phyloP scores from a whole-genome alignment of 1,140 invertebrate species.

The Cecropterus lyciades region DNA sequence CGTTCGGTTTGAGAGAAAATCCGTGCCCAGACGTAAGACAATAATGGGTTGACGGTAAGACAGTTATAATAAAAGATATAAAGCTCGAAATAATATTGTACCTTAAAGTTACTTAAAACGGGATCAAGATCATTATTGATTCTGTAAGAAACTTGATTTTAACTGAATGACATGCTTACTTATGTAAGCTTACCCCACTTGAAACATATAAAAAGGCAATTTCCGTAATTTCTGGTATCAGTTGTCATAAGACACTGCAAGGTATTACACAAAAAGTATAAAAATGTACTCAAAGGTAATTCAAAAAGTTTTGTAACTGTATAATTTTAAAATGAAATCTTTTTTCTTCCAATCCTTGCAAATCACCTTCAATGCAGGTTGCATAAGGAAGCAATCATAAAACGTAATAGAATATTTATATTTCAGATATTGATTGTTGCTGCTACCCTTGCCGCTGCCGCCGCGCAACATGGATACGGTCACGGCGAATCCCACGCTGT shows the following conservation, averaged over 20 bases:
- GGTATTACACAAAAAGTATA: constrained; percentile 1
- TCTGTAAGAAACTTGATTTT: background rate
- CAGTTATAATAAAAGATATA: too few relatives aligned
- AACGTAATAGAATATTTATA: background rate
- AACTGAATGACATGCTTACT: background rate
- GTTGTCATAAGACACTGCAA: constrained; percentile 3
- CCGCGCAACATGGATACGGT: constrained; percentile 39
- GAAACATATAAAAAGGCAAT: constrained; percentile 7
- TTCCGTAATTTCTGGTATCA: constrained; percentile 12
- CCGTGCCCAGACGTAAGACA: too few relatives aligned
- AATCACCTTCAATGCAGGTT: too few relatives aligned
- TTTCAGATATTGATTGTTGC: constrained; percentile 17
- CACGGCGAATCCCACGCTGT: constrained; percentile 31
- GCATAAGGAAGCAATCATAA: too few relatives aligned
- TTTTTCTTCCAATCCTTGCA: too few relatives aligned
- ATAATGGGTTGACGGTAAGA: too few relatives aligned
- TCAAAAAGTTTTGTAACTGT: too few relatives aligned
- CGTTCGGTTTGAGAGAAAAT: too few relatives aligned
- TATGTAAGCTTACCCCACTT: constrained; percentile 4
- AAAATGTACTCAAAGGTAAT: constrained; percentile 19
- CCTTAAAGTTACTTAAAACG: too few relatives aligned
- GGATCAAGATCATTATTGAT: too few relatives aligned
- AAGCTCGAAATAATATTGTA: too few relatives aligned
- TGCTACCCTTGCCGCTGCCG: constrained; percentile 16
- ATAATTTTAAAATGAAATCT: too few relatives aligned